Evolutionary conservation across 2,797 vertebrate genomes (phyloP).

Genomic region (Falco berigora): DNA sequence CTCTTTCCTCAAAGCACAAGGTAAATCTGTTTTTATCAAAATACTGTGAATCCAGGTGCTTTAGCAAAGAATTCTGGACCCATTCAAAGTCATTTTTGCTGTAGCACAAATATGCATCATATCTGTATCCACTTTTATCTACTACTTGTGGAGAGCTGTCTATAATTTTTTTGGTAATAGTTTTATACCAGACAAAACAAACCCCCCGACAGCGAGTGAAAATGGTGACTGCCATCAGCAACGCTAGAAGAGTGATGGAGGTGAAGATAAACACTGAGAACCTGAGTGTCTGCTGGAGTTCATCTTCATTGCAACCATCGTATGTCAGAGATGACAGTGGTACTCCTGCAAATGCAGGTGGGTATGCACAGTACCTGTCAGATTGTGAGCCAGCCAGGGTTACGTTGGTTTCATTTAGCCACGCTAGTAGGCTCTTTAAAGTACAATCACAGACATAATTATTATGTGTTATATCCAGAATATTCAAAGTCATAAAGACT

Average conservation of each 20-base stretch:
- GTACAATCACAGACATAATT: constrained; percentile 75
- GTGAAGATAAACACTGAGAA: constrained; percentile 74
- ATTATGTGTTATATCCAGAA: constrained; percentile 76
- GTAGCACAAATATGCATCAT: constrained; percentile 86
- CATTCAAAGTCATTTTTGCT: constrained; percentile 82
- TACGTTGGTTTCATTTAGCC: constrained; percentile 78
- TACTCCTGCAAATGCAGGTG: constrained; percentile 40
- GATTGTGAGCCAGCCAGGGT: constrained; percentile 55
- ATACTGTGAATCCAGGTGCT: constrained; percentile 82
- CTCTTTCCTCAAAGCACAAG: constrained; percentile 89
- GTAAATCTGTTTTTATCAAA: constrained; percentile 77
- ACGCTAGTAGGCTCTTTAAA: constrained; percentile 72
- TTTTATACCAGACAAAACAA: constrained; percentile 80
- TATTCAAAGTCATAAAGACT: constrained; percentile 69
- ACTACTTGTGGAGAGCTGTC: neutral
- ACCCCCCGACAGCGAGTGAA: constrained; percentile 71
- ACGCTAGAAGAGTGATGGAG: neutral
- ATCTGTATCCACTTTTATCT: constrained; percentile 47
- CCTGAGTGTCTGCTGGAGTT: constrained; percentile 65
- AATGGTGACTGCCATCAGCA: constrained; percentile 35
- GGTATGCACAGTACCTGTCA: constrained; percentile 77
- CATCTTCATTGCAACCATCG: constrained; percentile 71
- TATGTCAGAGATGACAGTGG: constrained; percentile 62
- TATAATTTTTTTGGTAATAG: constrained; percentile 43
- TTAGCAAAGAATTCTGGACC: constrained; percentile 83